Conservation (phyloP, 2,797 vertebrate genomes). For the Nasua narica region DNA sequence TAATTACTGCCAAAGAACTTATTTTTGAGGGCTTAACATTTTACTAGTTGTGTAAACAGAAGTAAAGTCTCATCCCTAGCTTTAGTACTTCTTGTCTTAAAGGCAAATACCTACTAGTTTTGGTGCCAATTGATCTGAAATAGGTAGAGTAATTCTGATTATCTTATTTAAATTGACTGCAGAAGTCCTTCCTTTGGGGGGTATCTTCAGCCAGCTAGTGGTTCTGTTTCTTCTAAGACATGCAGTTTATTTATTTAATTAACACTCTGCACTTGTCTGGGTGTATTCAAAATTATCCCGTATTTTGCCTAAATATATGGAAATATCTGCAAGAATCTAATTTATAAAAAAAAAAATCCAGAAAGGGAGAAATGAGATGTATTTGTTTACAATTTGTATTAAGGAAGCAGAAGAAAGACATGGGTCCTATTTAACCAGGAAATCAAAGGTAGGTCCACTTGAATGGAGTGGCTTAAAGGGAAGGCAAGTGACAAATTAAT, state of each 20-base stretch:
- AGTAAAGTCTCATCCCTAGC: neutral
- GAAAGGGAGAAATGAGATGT: neutral
- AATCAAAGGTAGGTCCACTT: neutral
- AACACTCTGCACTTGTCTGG: rapidly evolving
- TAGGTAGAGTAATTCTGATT: neutral
- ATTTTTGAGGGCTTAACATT: neutral
- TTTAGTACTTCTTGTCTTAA: neutral
- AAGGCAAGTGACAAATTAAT: slow-evolving; percentile 2
- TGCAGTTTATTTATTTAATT: neutral
- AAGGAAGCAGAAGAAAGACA: neutral
- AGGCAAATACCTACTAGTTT: neutral
- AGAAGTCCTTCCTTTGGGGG: neutral
- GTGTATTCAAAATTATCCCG: neutral
- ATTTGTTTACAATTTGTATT: neutral
- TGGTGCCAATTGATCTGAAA: neutral
- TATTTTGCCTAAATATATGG: neutral
- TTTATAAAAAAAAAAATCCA: neutral
- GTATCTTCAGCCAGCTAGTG: neutral
- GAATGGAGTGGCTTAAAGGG: slow-evolving; percentile 35
- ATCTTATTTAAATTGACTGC: neutral
- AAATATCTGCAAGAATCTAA: neutral
- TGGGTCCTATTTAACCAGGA: neutral
- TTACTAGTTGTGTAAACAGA: neutral
- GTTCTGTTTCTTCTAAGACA: neutral
- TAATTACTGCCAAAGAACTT: neutral